Evolutionary conservation across 2,113 vertebrate species (phyloP), one percentile per base, ranked within the genome.

Genomic region (Arvicanthis niloticus): DNA sequence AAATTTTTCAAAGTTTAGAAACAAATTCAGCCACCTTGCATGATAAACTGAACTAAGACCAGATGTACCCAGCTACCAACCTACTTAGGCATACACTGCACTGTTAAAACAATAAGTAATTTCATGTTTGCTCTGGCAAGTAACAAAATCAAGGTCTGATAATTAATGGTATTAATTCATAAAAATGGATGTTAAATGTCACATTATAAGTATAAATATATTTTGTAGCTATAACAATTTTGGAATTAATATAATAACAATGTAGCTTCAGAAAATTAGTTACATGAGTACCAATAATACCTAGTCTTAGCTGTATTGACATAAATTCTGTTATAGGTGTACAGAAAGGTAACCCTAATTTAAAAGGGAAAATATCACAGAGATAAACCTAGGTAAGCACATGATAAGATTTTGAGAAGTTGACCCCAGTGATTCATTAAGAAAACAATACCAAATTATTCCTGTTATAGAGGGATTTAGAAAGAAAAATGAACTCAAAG

Each of bases 1-100:
- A 37, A 95, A 98, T 80, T 48, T 29, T 97, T 65, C 21, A 9
- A 51, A n/a, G 95, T 40, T 89, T 78, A 88, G 15, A 90, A 5
- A 92, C 45, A 80, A 91, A 3, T 26, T 93, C 53, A 92, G 45
- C 51, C 31, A 78, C 16, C 37, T 56, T 75, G 31, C 40, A 76
- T 26, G 13, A 95, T 26, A 48, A 17, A 29, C 24, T 88, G 53
- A 89, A 90, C 51, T 85, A 92, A 96, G 58, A 84, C 10, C 68
- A 89, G n/a, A 62, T 0, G 7, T 76, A 58, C 0, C 3, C 8
- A 34, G 17, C 11, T 40, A 0, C 53, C 0, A 1, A 76, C 62
- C 22, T 48, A 56, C 37, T 45, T 67, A 51, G 53, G 67, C 85
- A 65, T 45, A 48, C 19, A 53, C 7, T 45, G 76, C 17, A 42